These are phyloP conservation scores for Drosophila pallidifrons DNA, from an alignment of 1,140 invertebrate genomes.

Conservation along the genomic window DNA sequence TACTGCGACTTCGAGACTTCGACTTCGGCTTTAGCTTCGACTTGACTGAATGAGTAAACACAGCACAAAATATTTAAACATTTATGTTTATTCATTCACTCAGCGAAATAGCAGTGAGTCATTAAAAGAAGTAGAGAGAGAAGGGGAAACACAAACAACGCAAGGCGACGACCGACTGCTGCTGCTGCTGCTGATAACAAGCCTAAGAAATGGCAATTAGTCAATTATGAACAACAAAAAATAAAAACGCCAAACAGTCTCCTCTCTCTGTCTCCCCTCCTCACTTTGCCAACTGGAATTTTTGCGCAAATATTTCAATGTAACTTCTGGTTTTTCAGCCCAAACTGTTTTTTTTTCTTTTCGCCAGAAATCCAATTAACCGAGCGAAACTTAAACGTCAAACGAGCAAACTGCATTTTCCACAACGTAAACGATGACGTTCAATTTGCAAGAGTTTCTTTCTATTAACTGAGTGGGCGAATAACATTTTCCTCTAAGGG, in stretches of 20 bases:
- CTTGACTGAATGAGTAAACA: neutral
- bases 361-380: slow-evolving; percentile 13
- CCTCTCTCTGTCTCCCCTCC: neutral
- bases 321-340: slow-evolving; percentile 21
- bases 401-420: too few species aligned
- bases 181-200: slow-evolving; percentile 37
- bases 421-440: too few species aligned
- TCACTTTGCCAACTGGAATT: neutral
- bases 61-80: slow-evolving; percentile 29
- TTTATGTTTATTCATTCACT: slow-evolving; percentile 38
- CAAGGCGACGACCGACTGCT: neutral
- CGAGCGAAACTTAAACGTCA: neutral
- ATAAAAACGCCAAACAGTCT: slow-evolving; percentile 27
- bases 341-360: slow-evolving; percentile 2
- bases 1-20: slow-evolving; percentile 4
- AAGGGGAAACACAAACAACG: neutral
- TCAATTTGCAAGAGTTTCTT: too few species aligned
- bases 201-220: slow-evolving; percentile 56
- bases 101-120: slow-evolving; percentile 37
- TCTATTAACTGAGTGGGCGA: too few species aligned
- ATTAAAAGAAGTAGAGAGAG: neutral
- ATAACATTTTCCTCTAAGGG: too few species aligned
- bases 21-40: neutral
- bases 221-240: slow-evolving; percentile 53
- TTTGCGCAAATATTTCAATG: slow-evolving; percentile 13